Evolutionary conservation across 1,140 invertebrate species (phyloP).

Genomic region (Caenorhabditis elegans): WBcel235 BX284604.4:5081001-5081500

Average conservation of each 20-base stretch:
- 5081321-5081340: background rate
- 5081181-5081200: background rate
- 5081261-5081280: background rate
- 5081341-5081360: background rate
- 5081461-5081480: background rate
- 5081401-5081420: slow-evolving; percentile 9
- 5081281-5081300: slow-evolving; percentile 26
- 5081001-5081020: background rate
- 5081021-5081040: background rate
- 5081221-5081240: background rate
- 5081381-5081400: slow-evolving; percentile 5
- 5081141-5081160: too few species aligned
- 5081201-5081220: slow-evolving; percentile 27
- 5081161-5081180: too few species aligned
- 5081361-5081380: background rate
- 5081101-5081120: slow-evolving; percentile 9
- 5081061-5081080: background rate
- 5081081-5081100: too few species aligned
- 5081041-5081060: slow-evolving; percentile 28
- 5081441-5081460: background rate
- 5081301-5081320: background rate
- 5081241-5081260: background rate
- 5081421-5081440: background rate
- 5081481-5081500: too few species aligned
- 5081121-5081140: slow-evolving; percentile 8